Evolutionary conservation across 2,113 vertebrate species (phyloP), one percentile per base, ranked within the genome.

Genomic region (Microcebus griseorufus): DNA sequence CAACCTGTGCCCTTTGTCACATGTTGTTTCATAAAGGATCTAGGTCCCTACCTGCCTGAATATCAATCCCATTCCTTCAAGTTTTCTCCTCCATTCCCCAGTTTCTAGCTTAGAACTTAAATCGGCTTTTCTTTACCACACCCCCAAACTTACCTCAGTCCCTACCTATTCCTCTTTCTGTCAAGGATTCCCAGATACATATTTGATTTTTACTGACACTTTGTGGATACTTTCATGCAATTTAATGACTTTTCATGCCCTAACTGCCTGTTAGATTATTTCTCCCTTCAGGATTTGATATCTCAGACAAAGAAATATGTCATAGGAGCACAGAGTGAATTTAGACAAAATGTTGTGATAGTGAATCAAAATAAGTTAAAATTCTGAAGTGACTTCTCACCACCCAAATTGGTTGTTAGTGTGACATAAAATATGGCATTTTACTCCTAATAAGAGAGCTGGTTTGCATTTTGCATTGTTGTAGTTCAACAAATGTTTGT

Each of bases 381-480:
- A 81, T 62, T 90, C 53, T 90, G 72, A 95, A 70, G 7, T 88
- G 89, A 76, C 14, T 76, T 93, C 39, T 81, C 37, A 83, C 22
- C 69, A 89, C 88, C 82, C 93, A 92, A 81, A 91, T 87, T 93
- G 82, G 90, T 98, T 96, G 90, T 70, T 96, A 93, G 80, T 94
- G 5, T 95, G 69, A 96, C 79, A 97, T 86, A 62, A 95, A 96
- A 95, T 90, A 93, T 91, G 73, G 82, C 25, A 87, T 97, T 94
- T 93, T 97, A 90, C 16, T 89, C 27, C 72, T 97, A 90, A 91
- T 76, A 95, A 91, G 97, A 92, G 82, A 96, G 73, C 42, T 89
- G 60, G 95, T 97, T 98, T 97, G 81, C 87, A 97, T 97, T 96
- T 32, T 5, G 14, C 2, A n/a, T 93, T 97, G 90, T 79, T 94